A percentile compares a stretch with the other conserved stretches of the same genome.
Conservation (phyloP, 2,797 vertebrate genomes). For the Falco naumanni region DNA sequence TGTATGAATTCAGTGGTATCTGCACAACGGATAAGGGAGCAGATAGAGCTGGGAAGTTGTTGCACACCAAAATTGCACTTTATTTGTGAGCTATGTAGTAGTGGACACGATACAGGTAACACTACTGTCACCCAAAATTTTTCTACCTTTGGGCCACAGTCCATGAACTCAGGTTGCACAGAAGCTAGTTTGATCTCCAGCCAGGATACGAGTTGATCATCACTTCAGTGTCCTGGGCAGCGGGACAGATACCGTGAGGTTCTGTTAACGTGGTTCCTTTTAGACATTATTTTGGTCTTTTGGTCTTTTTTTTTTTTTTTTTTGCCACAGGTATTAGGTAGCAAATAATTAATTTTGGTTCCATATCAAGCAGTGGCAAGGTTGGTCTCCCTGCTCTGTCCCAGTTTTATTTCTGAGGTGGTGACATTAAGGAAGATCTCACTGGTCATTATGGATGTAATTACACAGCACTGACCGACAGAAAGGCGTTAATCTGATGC, state of each 20-base stretch:
- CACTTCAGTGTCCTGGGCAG: background rate
- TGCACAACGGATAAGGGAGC: background rate
- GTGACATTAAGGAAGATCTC: background rate
- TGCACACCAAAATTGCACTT: background rate
- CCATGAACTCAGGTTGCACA: background rate
- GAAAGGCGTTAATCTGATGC: background rate
- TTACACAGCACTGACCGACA: background rate
- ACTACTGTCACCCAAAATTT: background rate
- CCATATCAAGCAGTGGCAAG: background rate
- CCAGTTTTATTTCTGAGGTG: background rate
- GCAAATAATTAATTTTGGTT: background rate
- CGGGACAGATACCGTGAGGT: background rate
- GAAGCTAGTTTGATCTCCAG: background rate
- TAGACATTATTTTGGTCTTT: background rate
- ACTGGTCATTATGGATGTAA: background rate
- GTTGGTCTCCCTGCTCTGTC: background rate
- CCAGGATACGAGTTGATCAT: background rate
- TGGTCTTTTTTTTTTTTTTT: background rate
- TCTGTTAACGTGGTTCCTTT: background rate
- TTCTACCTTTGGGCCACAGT: background rate
- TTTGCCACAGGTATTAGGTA: background rate
- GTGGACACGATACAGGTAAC: background rate
- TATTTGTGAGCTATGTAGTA: background rate
- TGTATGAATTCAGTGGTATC: background rate
- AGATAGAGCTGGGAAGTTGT: background rate